Evolutionary conservation across 2,113 vertebrate species (phyloP).

Genomic region (Prionailurus viverrinus): DNA sequence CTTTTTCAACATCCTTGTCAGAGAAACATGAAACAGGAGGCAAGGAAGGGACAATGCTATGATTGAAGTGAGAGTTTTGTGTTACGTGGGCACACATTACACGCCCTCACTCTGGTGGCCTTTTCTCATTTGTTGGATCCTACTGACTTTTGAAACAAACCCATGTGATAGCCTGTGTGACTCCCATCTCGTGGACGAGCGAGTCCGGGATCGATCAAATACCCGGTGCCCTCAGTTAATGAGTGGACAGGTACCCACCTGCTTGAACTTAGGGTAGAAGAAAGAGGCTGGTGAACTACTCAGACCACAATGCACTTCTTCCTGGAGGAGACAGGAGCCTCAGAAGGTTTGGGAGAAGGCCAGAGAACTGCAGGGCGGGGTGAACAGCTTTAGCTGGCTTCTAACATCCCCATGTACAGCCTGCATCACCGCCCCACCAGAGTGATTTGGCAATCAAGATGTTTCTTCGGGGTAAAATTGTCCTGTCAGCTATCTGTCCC

Average conservation of each 20-base stretch:
- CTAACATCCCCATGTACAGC: fast-evolving
- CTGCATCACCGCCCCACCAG: fast-evolving
- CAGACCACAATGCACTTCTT: not conserved
- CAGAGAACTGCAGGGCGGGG: not conserved
- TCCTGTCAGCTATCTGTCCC: not conserved
- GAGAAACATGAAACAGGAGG: not conserved
- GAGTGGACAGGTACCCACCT: not conserved
- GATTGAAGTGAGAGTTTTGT: fast-evolving
- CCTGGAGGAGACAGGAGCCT: not conserved
- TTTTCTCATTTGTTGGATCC: not conserved
- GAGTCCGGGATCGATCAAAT: not conserved
- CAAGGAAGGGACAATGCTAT: fast-evolving
- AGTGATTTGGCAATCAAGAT: no score
- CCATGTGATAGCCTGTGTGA: fast-evolving
- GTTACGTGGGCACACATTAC: fast-evolving
- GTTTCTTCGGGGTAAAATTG: not conserved
- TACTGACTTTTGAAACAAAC: not conserved
- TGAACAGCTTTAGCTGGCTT: not conserved
- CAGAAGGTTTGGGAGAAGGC: not conserved
- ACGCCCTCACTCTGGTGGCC: fast-evolving
- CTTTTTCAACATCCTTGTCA: not conserved
- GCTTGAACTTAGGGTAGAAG: not conserved
- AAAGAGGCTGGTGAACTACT: not conserved
- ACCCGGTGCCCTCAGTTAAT: no score
- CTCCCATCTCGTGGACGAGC: fast-evolving